These are phyloP conservation scores for Coregonus suidteri DNA, from an alignment of 2,797 vertebrate genomes.

Conservation along the genomic window DNA sequence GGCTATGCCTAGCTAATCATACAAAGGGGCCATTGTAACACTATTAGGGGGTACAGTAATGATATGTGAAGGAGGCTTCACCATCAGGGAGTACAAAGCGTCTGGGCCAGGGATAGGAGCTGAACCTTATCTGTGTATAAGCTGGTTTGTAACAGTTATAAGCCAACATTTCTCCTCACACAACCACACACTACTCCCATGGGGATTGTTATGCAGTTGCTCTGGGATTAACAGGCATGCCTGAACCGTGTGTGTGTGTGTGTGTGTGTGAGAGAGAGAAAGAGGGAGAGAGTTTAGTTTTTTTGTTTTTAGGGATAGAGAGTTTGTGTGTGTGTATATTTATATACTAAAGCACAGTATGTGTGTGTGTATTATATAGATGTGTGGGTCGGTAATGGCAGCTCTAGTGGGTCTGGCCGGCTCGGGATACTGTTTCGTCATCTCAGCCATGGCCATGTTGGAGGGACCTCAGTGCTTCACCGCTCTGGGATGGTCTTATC, in stretches of 20 bases:
- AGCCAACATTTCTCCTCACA: neutral
- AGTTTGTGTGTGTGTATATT: neutral
- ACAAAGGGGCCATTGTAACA: neutral
- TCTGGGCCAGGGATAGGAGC: slow-evolving; percentile 38
- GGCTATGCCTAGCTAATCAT: neutral
- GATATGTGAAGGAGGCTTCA: neutral
- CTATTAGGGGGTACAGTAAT: neutral
- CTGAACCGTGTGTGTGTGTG: neutral
- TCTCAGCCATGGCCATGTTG: slow-evolving; percentile 74
- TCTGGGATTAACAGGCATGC: neutral
- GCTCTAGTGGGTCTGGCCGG: slow-evolving; percentile 76
- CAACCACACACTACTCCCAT: slow-evolving; percentile 21
- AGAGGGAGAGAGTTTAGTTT: too few relatives aligned
- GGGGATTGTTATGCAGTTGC: slow-evolving; percentile 3
- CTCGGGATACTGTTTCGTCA: slow-evolving; percentile 77
- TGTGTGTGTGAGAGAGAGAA: neutral
- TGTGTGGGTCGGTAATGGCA: slow-evolving; percentile 74
- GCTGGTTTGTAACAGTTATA: slow-evolving; percentile 7
- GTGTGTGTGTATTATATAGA: slow-evolving; percentile 55
- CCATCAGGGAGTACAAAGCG: neutral
- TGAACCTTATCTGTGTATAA: neutral
- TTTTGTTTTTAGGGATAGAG: neutral
- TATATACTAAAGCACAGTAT: neutral
- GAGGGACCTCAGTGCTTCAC: slow-evolving; percentile 72
- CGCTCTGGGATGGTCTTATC: slow-evolving; percentile 60